Conservation (phyloP, 2,797 vertebrate species). For the Pantherophis vulpinus region DNA sequence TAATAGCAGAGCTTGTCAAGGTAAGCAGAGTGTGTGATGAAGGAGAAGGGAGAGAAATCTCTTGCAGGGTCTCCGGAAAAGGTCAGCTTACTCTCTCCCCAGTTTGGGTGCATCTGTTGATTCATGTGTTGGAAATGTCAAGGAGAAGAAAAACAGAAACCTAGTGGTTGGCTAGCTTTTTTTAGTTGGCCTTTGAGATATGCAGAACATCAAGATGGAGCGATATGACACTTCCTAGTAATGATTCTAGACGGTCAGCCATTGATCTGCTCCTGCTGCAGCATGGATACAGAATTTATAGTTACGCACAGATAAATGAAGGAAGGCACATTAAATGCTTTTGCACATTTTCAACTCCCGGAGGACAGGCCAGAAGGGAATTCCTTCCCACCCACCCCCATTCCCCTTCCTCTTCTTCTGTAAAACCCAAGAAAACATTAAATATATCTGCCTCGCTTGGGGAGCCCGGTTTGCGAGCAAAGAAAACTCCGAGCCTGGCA, state of each 20-base stretch:
- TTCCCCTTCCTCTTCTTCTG: conserved; percentile 43
- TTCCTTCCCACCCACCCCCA: background rate
- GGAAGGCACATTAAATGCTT: conserved; percentile 55
- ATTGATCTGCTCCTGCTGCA: conserved; percentile 30
- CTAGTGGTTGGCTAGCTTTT: conserved; percentile 13
- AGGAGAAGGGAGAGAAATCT: conserved; percentile 27
- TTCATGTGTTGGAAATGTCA: conserved; percentile 31
- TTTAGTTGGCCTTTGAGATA: conserved; percentile 33
- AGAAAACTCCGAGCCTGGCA: conserved; percentile 59
- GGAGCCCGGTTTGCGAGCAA: conserved; percentile 55
- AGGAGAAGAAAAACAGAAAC: conserved; percentile 6
- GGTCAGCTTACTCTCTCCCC: conserved; percentile 7
- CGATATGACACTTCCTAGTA: background rate
- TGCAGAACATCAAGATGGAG: conserved; percentile 22
- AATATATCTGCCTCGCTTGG: conserved; percentile 58
- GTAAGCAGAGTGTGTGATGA: conserved; percentile 14
- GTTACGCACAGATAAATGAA: conserved; percentile 41
- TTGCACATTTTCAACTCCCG: conserved; percentile 51
- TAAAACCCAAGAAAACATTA: conserved; percentile 53
- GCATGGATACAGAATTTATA: conserved; percentile 17
- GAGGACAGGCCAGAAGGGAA: background rate
- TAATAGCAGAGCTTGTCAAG: conserved; percentile 9
- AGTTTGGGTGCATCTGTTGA: conserved; percentile 46
- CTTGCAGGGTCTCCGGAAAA: conserved; percentile 42
- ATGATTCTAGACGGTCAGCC: conserved; percentile 4